A percentile compares a stretch with the other conserved stretches of the same genome.
phyloP scores from a whole-genome alignment of 2,888 invertebrate genomes.

The Drosophila picticornis region DNA sequence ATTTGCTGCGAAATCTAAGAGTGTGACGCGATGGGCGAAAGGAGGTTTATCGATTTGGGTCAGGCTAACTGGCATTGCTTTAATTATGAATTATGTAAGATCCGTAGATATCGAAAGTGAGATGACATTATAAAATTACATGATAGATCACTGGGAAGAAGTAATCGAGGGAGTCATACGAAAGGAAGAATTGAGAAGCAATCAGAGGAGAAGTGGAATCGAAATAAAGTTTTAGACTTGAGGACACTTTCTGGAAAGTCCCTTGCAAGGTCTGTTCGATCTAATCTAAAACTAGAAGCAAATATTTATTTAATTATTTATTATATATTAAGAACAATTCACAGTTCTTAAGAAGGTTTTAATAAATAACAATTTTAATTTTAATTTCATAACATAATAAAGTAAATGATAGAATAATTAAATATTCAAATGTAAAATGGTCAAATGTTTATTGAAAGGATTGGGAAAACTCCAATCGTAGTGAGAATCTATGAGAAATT shows the following conservation, averaged over 20 bases:
- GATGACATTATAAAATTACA: neutral
- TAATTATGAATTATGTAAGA: slow-evolving; percentile 33
- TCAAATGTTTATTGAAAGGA: neutral
- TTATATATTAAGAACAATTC: too few species aligned
- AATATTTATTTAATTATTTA: neutral
- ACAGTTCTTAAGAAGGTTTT: too few species aligned
- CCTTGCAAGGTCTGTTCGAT: neutral
- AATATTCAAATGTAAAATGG: neutral
- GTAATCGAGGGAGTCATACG: too few species aligned
- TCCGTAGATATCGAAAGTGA: neutral
- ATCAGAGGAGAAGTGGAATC: neutral
- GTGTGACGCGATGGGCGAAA: slow-evolving; percentile 11
- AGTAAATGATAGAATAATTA: neutral
- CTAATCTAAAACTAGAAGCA: neutral
- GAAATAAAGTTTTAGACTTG: neutral
- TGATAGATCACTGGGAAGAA: neutral
- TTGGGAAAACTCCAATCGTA: neutral
- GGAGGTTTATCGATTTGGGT: slow-evolving; percentile 46
- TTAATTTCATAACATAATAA: too few species aligned
- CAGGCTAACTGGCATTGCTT: slow-evolving; percentile 23
- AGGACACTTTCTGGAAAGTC: fast-evolving
- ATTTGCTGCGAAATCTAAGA: slow-evolving; percentile 8
- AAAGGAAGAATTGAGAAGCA: neutral
- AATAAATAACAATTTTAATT: too few species aligned
- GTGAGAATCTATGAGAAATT: neutral